Conservation (phyloP, 2,113 vertebrate genomes). For the Hippocampus barbouri region DNA sequence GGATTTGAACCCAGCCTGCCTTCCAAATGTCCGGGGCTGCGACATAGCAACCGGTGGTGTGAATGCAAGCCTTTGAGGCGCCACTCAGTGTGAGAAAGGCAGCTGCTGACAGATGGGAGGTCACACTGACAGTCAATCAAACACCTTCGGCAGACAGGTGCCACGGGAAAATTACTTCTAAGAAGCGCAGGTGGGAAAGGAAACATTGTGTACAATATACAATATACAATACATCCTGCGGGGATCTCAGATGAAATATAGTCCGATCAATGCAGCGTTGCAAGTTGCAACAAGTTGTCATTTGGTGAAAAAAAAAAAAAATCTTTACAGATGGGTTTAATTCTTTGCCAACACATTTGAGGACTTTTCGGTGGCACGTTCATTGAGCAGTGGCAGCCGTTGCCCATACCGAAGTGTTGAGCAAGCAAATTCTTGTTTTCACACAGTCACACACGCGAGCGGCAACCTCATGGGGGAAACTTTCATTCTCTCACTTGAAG, state of each 20-base stretch:
- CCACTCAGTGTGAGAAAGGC: conserved; percentile 24
- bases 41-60: conserved; percentile 12
- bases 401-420: conserved; percentile 13
- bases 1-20: not conserved
- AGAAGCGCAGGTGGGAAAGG: conserved; percentile 7
- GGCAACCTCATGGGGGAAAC: conserved; percentile 11
- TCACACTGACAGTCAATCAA: conserved; percentile 12
- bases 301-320: not conserved
- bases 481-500: conserved; percentile 3
- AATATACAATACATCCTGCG: conserved; percentile 24
- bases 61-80: not conserved
- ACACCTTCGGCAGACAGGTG: conserved; percentile 9
- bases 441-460: conserved; percentile 39
- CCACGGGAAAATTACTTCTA: conserved; percentile 9
- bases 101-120: conserved; percentile 24
- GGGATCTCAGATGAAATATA: conserved; percentile 53
- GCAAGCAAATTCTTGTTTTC: conserved; percentile 46
- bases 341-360: conserved; percentile 20
- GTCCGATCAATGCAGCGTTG: conserved; percentile 44
- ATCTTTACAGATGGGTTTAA: conserved; percentile 19
- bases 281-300: conserved; percentile 24
- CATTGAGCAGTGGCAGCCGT: conserved; percentile 29
- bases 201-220: conserved; percentile 21
- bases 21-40: not conserved
- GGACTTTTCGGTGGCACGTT: conserved; percentile 26